These are phyloP conservation scores for Battus philenor DNA, from an alignment of 1,140 invertebrate species.

Conservation along the genomic window DNA sequence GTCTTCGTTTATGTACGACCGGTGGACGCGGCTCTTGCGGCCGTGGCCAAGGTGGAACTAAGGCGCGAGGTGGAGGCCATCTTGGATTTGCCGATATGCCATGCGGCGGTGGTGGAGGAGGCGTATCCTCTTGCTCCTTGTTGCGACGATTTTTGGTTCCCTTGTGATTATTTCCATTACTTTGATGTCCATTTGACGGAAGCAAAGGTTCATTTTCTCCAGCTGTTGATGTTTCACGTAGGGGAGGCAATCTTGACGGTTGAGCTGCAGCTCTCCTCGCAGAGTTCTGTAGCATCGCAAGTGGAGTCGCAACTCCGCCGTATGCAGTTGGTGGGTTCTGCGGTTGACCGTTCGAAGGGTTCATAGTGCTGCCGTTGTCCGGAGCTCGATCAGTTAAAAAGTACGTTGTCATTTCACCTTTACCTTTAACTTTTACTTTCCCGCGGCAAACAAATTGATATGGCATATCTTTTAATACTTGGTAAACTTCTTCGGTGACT, in stretches of 20 bases:
- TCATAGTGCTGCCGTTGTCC: slow-evolving; percentile 33
- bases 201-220: slow-evolving; percentile 82
- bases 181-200: slow-evolving; percentile 75
- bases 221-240: slow-evolving; percentile 70
- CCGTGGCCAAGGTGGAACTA: slow-evolving; percentile 77
- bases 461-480: slow-evolving; percentile 82
- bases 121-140: slow-evolving; percentile 51
- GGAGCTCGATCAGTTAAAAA: slow-evolving; percentile 84
- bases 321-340: slow-evolving; percentile 75
- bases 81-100: slow-evolving; percentile 46
- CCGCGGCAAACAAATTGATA: slow-evolving; percentile 90
- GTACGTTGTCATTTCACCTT: slow-evolving; percentile 96
- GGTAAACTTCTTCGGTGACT: slow-evolving; percentile 90
- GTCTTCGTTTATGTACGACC: slow-evolving; percentile 52
- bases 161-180: slow-evolving; percentile 69
- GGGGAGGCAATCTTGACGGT: slow-evolving; percentile 57
- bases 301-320: slow-evolving; percentile 82
- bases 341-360: slow-evolving; percentile 35
- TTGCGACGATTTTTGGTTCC: slow-evolving; percentile 67
- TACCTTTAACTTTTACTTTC: slow-evolving; percentile 94
- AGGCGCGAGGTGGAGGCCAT: slow-evolving; percentile 67
- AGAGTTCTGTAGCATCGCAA: slow-evolving; percentile 80
- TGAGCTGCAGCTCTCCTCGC: slow-evolving; percentile 61
- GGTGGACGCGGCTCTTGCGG: slow-evolving; percentile 58
- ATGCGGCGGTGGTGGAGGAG: slow-evolving; percentile 77